Base-by-base conservation (phyloP, 2,888 invertebrate species). In the Galeruca laticollis region DNA sequence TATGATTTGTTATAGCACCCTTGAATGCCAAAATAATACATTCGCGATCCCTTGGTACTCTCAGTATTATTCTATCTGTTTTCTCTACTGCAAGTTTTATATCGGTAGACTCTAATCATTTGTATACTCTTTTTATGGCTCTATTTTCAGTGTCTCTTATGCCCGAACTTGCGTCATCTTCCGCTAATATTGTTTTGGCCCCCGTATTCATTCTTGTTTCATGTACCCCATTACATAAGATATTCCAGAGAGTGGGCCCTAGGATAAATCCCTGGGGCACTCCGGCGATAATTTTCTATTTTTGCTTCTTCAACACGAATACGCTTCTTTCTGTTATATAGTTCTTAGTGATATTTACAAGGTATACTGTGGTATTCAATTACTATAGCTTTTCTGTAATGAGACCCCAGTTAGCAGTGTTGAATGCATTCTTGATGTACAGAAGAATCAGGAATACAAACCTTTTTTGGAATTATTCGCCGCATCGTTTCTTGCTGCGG, bases 341-440 rank as follows among this genome's bases (percentile, higher is more conserved):
- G 26, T 13, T 57, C 13, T 43, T 40, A 0, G 51, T 37, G 2
- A 63, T 11, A 40, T 69, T 63, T 9, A 64, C 31, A 8, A 63
- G 26, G 26, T 69, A 63, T 18, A 63, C 26, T 10, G 51, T 40
- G n/a, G 57, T 40, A 15, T 49, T 40, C 9, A 51, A 26, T 51
- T 59, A 20, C 9, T 33, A 33, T 11, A 69, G 8, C 33, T 49
- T 56, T 5, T 0, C 13, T 26, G 57, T 35, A 26, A 69, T 64
- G 13, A 18, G 18, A 20, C 52, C 56, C 63, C 54, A 68, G n/a
- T 54, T 60, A 62, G n/a, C n/a, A n/a, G n/a, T n/a, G n/a, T n/a
- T n/a, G n/a, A n/a, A n/a, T n/a, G n/a, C n/a, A n/a, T n/a, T 68
- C 47, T 62, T 68, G n/a, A 67, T 54, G 11, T 68, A 61, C 8